Base-by-base conservation (phyloP, 2,797 vertebrate genomes). In the Hypotaenidia okinawae region DNA sequence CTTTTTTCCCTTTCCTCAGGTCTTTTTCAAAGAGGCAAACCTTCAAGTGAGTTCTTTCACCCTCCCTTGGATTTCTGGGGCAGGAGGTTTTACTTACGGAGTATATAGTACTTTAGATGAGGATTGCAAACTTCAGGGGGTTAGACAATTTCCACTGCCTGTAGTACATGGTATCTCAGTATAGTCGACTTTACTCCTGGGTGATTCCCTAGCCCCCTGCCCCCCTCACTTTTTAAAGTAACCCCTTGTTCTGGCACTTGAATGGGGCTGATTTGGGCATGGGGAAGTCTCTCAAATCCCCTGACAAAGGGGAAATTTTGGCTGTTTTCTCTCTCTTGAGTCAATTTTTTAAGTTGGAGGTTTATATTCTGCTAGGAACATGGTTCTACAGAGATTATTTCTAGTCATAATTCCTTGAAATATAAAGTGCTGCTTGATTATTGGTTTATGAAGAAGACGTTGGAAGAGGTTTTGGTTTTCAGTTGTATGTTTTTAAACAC, bases 1-100 rank as follows among this genome's bases (percentile, higher is more conserved):
- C 90, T 97, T 94, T 90, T 90, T 95, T 43, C 24, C 52, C 76
- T 96, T 95, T 94, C 95, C 92, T 97, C 90, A 89, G 85, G 94
- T 97, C 96, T 97, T 96, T 96, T 94, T 95, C 96, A 97, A 96
- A 97, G 96, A 97, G 73, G 86, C 69, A 96, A 97, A 95, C 96
- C 95, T 96, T 97, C 96, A 96, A 96, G 93, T 77, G 90, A 97
- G 93, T 97, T 96, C 96, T 95, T 97, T 96, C 54, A 88, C 94
- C 90, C 83, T 95, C 82, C 87, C 91, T 95, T 95, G 97, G 95
- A 97, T 97, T 97, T 97, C 96, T 96, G 92, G 95, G 96, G 95
- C 96, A 97, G 95, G 94, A 97, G 92, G 96, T 92, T 95, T 95
- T 96, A 94, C 96, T 96, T 96, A 75, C 8, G 15, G 94, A 97